A percentile compares a stretch with the other conserved stretches of the same genome.
These are phyloP conservation scores for Strigamia crassipes DNA, from an alignment of 2,888 invertebrate genomes.

Conservation along the genomic window DNA sequence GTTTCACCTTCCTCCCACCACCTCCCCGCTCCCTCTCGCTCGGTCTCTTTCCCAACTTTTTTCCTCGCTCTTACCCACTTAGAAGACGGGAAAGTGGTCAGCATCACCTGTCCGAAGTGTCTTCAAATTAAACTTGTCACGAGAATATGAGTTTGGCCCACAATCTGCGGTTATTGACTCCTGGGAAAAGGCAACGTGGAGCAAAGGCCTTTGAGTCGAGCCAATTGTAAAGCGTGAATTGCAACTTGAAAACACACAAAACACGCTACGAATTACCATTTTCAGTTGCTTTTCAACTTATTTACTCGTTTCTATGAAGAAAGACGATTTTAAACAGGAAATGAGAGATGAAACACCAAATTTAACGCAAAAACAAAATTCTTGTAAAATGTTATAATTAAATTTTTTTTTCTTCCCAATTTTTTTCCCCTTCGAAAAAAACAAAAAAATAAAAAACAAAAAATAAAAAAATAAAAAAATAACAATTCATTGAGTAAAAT, in stretches of 20 bases:
- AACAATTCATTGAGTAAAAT: constrained; percentile 10
- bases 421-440: not conserved
- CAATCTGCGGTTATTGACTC: constrained; percentile 18
- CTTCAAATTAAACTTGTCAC: not conserved
- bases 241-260: not conserved
- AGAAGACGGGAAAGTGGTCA: not conserved
- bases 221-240: constrained; percentile 3
- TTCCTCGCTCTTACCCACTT: too few species aligned
- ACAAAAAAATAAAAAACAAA: too few species aligned
- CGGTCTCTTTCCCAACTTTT: not conserved
- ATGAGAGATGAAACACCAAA: not conserved
- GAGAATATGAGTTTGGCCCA: constrained; percentile 7
- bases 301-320: too few species aligned
- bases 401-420: not conserved
- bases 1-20: not conserved
- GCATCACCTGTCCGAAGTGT: constrained; percentile 10
- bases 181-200: not conserved
- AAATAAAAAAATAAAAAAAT: too few species aligned
- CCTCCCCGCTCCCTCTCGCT: not conserved
- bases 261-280: not conserved
- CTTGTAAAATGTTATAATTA: not conserved
- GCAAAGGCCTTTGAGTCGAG: constrained; percentile 22
- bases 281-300: not conserved
- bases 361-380: not conserved
- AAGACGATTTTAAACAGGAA: too few species aligned